A percentile compares a stretch with the other conserved stretches of the same genome.
Evolutionary conservation across 30 jellyfish, hydroid and myxozoan genomes (phyloP).

Genomic region (Turritopsis rubra): DNA sequence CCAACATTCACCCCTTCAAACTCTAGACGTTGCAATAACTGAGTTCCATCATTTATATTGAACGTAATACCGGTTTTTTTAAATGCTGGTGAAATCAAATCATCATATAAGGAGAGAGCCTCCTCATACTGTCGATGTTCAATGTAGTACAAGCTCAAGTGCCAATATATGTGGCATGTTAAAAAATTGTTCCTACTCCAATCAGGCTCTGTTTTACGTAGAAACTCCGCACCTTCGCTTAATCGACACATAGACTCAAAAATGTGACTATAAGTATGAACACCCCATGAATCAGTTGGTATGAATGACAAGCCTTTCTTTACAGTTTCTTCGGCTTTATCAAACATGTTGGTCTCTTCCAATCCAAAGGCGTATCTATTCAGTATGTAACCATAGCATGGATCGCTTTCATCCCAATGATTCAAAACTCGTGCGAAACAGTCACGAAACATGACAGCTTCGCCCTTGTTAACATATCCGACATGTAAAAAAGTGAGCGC

Average conservation of each 20-base stretch:
- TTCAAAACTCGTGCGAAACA: conserved; percentile 17
- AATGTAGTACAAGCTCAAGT: conserved; percentile 14
- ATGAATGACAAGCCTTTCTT: conserved; percentile 9
- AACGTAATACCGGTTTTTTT: conserved; percentile 10
- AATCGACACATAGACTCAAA: conserved; percentile 27
- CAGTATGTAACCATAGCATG: conserved; percentile 24
- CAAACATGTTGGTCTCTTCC: conserved; percentile 35
- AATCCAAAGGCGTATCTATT: conserved; percentile 33
- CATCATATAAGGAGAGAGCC: conserved; percentile 20
- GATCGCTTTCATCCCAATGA: conserved; percentile 15
- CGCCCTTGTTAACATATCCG: neutral
- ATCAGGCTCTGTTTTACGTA: neutral
- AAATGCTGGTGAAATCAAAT: conserved; percentile 5
- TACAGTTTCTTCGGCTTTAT: conserved; percentile 21
- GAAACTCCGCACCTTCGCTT: conserved; percentile 24
- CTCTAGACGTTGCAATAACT: neutral
- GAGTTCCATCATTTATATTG: conserved; percentile 15
- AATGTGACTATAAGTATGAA: conserved; percentile 31
- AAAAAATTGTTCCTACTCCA: conserved; percentile 15
- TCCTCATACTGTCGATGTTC: conserved; percentile 19
- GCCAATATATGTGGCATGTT: conserved; percentile 31
- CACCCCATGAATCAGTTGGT: conserved; percentile 22
- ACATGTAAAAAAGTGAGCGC: conserved; percentile 2
- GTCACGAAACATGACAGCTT: conserved; percentile 21
- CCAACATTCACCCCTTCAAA: conserved; percentile 16